Percentiles rank a stretch among this genome's conserved stretches.
Conservation (phyloP, 1,140 invertebrate genomes). For the Trinorchestia longiramus region DNA sequence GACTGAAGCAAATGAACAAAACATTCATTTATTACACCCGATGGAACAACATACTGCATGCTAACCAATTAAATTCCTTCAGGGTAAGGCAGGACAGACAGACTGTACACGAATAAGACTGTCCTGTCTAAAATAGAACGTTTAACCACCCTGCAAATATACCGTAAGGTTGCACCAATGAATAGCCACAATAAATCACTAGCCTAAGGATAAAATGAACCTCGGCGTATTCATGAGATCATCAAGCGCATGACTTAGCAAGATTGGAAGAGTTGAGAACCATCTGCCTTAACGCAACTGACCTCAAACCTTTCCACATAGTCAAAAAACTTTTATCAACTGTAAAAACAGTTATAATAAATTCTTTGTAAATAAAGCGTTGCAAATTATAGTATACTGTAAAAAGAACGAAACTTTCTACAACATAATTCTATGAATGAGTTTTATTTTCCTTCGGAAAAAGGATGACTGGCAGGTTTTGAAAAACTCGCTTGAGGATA, state of each 20-base stretch:
- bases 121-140: no score
- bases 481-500: no score
- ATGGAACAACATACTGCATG: no score
- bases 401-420: not conserved
- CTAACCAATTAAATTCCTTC: no score
- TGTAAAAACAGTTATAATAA: not conserved
- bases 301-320: not conserved
- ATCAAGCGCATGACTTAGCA: not conserved
- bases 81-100: no score
- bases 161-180: not conserved
- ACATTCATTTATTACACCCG: no score
- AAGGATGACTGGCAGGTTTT: no score
- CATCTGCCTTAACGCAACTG: not conserved
- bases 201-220: not conserved
- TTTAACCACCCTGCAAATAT: no score
- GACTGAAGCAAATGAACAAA: no score
- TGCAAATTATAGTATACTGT: not conserved
- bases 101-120: no score
- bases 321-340: not conserved
- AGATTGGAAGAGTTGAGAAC: not conserved
- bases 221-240: not conserved
- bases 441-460: not conserved
- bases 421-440: not conserved
- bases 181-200: not conserved
- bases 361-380: not conserved